Evolutionary conservation across 2,888 invertebrate genomes (phyloP), one percentile per base, ranked within the genome.

Genomic region (Drosophila longiperda): DNA sequence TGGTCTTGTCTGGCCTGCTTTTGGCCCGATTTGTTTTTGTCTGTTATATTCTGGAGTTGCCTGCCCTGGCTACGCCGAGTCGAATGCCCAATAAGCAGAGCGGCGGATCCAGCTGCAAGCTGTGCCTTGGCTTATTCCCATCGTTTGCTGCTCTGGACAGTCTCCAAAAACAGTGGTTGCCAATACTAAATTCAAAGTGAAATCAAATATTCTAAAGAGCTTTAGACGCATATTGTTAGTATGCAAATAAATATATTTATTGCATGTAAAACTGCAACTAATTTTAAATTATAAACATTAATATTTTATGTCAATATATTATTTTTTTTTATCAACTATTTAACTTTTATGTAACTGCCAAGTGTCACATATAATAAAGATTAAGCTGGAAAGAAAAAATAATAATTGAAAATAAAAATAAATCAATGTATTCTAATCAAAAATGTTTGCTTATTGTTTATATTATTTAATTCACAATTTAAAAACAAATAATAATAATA

Each of bases 91-190:
- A 23, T 23, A 23, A 15, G 15, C 45, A 45, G 23, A 45, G 45
- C 45, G 6, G 15, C 45, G 23, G 20, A 45, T 45, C 45, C 45
- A 23, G 45, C 45, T 45, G 45, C 45, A 45, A 23, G 23, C 45
- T 45, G 45, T 45, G 45, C 45, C 45, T 23, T 23, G 45, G 23
- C 45, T 23, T 45, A 45, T 20, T 15, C 29, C 53, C 49, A 40
- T 26, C 66, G 45, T 4, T 15, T 29, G 38, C 2, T 32, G 23
- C 32, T 38, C 38, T 15, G 26, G 40, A 34, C 49, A 33, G 23
- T 12, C 54, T 23, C 50, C 3, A n/a, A 7, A 6, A 33, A 58
- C 68, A 68, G 68, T 66, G 66, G 66, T 20, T 66, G 52, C 57
- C 29, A 57, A 57, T 42, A 32, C 8, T 1, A 5, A 42, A 57